Base-by-base conservation (phyloP, 1,140 invertebrate genomes). In the Coelopa frigida region DNA sequence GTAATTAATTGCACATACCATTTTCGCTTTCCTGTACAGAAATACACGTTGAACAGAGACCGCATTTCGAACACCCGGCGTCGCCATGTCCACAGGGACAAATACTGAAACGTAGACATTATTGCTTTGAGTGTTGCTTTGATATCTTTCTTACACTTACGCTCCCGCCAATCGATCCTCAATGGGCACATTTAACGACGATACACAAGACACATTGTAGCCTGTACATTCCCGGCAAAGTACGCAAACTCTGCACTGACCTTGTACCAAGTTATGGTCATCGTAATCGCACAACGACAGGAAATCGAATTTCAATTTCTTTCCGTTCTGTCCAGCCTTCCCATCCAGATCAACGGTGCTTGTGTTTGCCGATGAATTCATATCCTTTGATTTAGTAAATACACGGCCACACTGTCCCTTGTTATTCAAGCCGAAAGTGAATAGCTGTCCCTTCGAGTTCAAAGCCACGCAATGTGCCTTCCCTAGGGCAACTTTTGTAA, bases 381-480 rank as follows among this genome's bases (percentile, higher is more conserved):
- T 23, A 24, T 56, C 75, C 69, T 88, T 82, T 73, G 73, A 68
- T 55, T 80, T 78, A 12, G 79, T 77, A 67, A 85, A 92, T 58
- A 92, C 89, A 58, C 94, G 72, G 23, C 95, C 95, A 76, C 95
- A 99, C 62, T 98, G 95, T 8, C 93, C 94, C 65, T 95, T 94
- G 64, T 98, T 98, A 70, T 98, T 98, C 43, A 98, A 87, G 1
- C 95, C 95, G 73, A 96, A 97, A 1, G 94, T 94, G 67, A 87
- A 97, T 1, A 98, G 79, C 53, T 88, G 83, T 0, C 95, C 95
- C 65, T 91, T 88, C 53, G 80, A 85, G 18, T 84, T 93, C 6
- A 98, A 72, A 0, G 82, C 87, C 2, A 94, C 84, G 38, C 86
- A 87, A 67, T 98, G 95, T 8, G 94, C 94, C 75, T 98, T 98